Evolutionary conservation across 2,797 vertebrate species (phyloP).

Genomic region (Emydoidea blandingii): DNA sequence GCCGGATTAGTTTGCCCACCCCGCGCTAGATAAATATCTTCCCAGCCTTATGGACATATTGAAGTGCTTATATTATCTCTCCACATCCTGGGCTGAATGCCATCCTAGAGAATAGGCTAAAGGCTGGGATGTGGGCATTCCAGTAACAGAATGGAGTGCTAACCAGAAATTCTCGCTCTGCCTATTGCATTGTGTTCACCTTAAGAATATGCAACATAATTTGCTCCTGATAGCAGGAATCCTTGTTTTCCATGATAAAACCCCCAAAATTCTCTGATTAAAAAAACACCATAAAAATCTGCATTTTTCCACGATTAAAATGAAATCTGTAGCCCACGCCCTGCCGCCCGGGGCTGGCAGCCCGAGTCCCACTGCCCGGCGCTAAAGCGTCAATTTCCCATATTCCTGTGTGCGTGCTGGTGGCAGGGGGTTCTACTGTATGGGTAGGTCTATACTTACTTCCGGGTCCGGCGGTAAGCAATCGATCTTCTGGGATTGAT

Average conservation of each 20-base stretch:
- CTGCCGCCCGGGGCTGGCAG: not conserved
- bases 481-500: too few species aligned
- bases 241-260: not conserved
- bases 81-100: not conserved
- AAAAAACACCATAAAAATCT: not conserved
- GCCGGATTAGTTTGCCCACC: too few species aligned
- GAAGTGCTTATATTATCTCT: not conserved
- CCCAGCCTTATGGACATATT: not conserved
- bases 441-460: too few species aligned
- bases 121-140: not conserved
- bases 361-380: not conserved
- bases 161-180: conserved; percentile 14
- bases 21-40: not conserved
- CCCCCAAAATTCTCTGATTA: not conserved
- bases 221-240: not conserved
- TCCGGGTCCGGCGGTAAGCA: too few species aligned
- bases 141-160: not conserved
- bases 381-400: not conserved
- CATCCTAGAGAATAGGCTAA: conserved; percentile 33
- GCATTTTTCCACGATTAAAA: not conserved
- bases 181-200: not conserved
- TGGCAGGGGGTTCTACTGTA: not conserved
- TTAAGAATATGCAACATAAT: conserved; percentile 11
- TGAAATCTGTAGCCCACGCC: not conserved
- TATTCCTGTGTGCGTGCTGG: not conserved